Conservation (phyloP, 2,113 vertebrate species). For the Scomber japonicus region DNA sequence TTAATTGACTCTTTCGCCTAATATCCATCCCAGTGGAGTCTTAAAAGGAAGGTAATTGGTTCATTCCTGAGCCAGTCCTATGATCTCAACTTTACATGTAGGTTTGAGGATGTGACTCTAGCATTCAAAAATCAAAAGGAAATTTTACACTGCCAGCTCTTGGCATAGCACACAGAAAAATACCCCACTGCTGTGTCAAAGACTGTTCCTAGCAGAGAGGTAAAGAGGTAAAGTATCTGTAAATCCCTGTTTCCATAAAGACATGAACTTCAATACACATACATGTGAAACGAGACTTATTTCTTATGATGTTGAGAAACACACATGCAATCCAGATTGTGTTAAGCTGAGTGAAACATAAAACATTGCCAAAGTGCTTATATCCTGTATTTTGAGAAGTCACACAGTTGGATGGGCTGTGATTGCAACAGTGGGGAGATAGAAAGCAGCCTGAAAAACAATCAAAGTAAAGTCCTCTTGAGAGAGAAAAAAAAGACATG, state of each 20-base stretch:
- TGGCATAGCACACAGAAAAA: conserved; percentile 25
- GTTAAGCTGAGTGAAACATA: conserved; percentile 43
- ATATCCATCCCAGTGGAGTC: conserved; percentile 24
- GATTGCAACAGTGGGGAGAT: conserved; percentile 34
- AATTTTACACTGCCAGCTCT: conserved; percentile 30
- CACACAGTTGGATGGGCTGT: conserved; percentile 43
- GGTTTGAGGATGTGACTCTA: conserved; percentile 44
- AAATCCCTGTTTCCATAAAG: conserved; percentile 7
- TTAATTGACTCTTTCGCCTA: conserved; percentile 63
- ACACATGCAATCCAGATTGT: not conserved
- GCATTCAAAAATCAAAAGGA: conserved; percentile 39
- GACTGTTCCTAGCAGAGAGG: not conserved
- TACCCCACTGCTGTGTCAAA: conserved; percentile 1
- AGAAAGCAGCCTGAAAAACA: conserved; percentile 50
- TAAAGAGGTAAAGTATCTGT: not conserved
- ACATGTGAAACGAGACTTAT: conserved; percentile 5
- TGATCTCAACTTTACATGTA: conserved; percentile 32
- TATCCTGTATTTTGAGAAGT: conserved; percentile 48
- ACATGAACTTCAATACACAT: not conserved
- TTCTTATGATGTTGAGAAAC: not conserved
- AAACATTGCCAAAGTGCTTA: conserved; percentile 47
- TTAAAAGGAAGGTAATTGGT: conserved; percentile 47
- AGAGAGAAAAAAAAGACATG: conserved; percentile 41
- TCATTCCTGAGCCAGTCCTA: conserved; percentile 23
- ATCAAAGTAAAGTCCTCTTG: conserved; percentile 69